These are phyloP conservation scores for Catocala sponsa DNA, from an alignment of 2,888 invertebrate species.

Conservation along the genomic window DNA sequence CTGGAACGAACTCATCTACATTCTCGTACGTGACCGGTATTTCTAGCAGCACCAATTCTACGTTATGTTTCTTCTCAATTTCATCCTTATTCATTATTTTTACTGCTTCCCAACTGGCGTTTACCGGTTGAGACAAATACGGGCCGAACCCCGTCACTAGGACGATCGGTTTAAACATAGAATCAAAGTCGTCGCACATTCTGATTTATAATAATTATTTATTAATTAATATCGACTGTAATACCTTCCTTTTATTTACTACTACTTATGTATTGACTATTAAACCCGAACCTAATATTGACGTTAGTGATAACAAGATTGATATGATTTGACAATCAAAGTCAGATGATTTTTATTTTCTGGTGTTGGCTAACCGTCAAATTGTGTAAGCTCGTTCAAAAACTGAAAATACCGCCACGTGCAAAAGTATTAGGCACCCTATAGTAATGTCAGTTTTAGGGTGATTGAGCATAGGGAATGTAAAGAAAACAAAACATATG, in stretches of 20 bases:
- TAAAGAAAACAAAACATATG: no score
- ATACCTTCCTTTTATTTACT: neutral
- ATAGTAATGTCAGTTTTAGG: no score
- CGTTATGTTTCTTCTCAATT: slow-evolving; percentile 78
- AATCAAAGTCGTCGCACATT: slow-evolving; percentile 66
- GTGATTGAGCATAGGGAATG: no score
- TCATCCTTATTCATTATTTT: slow-evolving; percentile 87
- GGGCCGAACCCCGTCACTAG: slow-evolving; percentile 94
- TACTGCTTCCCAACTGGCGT: slow-evolving; percentile 95
- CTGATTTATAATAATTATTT: slow-evolving; percentile 4
- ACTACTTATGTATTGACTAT: neutral
- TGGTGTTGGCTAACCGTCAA: slow-evolving; percentile 19
- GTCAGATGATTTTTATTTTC: slow-evolving; percentile 24
- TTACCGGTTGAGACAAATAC: slow-evolving; percentile 90
- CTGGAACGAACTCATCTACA: slow-evolving; percentile 90
- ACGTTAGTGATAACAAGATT: neutral
- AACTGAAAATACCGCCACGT: neutral
- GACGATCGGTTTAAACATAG: slow-evolving; percentile 75
- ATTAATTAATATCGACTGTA: no score
- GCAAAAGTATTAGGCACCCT: no score
- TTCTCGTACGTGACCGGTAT: slow-evolving; percentile 92
- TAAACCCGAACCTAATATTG: neutral
- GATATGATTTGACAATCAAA: slow-evolving; percentile 3
- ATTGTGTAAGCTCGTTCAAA: neutral
- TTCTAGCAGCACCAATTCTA: slow-evolving; percentile 84